These are phyloP conservation scores for Hesperophylax magnus DNA, from an alignment of 1,140 invertebrate species.

Conservation along the genomic window DNA sequence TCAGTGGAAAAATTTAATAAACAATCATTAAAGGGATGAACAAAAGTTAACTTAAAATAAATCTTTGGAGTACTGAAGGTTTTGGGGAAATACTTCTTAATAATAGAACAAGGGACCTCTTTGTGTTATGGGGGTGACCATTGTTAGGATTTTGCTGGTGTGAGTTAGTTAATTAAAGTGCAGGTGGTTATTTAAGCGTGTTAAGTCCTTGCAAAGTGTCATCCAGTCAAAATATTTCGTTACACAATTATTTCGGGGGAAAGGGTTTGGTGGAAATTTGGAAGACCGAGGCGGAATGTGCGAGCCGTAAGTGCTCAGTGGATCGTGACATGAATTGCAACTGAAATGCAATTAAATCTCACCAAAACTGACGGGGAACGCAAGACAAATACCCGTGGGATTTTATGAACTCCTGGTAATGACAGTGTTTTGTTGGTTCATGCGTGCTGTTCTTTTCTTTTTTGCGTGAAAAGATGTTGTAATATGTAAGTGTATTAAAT, in stretches of 20 bases:
- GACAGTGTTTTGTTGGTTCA: neutral
- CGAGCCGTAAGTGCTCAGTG: neutral
- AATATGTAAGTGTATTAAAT: no score
- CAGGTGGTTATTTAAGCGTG: conserved; percentile 45
- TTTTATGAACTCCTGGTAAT: neutral
- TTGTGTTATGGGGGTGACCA: conserved; percentile 5
- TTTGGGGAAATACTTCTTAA: neutral
- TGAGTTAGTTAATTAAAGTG: conserved; percentile 40
- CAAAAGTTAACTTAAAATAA: no score
- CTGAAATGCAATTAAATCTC: conserved; percentile 28
- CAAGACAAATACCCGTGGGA: conserved; percentile 2
- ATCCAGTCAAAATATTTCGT: conserved; percentile 54
- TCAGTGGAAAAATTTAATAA: neutral
- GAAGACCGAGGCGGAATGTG: neutral
- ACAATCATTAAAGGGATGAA: neutral
- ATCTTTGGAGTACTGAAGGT: no score
- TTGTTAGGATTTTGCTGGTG: conserved; percentile 35
- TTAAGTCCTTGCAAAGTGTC: conserved; percentile 52
- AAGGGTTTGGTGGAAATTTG: conserved; percentile 12
- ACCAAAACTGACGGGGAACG: neutral
- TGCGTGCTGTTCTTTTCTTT: no score
- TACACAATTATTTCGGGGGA: conserved; percentile 24
- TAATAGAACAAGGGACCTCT: conserved; percentile 8
- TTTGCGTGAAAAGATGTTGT: no score
- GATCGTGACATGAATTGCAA: conserved; percentile 10